phyloP scores from a whole-genome alignment of 2,797 vertebrate genomes.

The Alectoris magna region DNA sequence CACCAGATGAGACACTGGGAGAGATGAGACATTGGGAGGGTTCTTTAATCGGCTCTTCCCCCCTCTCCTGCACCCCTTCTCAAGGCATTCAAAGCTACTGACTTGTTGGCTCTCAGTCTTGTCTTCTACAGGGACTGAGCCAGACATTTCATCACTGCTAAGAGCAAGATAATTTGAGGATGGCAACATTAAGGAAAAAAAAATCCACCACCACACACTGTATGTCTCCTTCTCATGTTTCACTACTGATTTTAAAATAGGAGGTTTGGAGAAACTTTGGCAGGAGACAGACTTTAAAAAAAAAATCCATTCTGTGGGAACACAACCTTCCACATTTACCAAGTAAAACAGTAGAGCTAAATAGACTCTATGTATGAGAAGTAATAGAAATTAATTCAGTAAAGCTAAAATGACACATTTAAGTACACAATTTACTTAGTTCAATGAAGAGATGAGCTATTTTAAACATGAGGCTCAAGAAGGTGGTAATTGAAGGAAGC shows the following conservation, averaged over 20 bases:
- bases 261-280: constrained; percentile 23
- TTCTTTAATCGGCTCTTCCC: background rate
- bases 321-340: background rate
- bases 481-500: background rate
- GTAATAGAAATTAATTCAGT: background rate
- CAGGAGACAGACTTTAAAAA: constrained; percentile 21
- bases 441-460: background rate
- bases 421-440: background rate
- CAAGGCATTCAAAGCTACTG: background rate
- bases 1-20: background rate
- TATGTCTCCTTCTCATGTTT: background rate
- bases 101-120: background rate
- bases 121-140: background rate
- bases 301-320: constrained; percentile 23
- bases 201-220: background rate
- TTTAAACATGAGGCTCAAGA: background rate
- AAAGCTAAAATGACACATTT: background rate
- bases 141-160: background rate
- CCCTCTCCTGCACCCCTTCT: background rate
- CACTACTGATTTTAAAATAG: background rate
- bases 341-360: background rate
- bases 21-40: background rate
- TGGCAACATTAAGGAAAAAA: background rate
- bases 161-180: background rate
- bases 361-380: background rate